phyloP scores from a whole-genome alignment of 2,113 vertebrate species.

The Emberiza fucata region DNA sequence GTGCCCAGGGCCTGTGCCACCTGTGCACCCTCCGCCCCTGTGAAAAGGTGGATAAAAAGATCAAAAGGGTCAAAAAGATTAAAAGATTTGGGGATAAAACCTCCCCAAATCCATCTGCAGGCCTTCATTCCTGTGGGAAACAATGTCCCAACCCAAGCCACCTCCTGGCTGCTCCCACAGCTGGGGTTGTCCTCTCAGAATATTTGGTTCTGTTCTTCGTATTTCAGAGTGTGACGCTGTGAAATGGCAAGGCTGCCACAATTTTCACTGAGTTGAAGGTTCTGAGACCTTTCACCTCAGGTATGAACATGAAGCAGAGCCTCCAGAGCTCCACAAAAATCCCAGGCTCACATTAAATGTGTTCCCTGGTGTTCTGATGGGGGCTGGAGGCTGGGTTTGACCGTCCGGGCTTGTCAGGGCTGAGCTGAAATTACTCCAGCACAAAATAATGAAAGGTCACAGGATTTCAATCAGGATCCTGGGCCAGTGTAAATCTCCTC shows the following conservation, averaged over 20 bases:
- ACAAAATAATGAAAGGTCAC: constrained; percentile 11
- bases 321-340: background rate
- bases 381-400: background rate
- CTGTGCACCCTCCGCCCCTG: accelerated
- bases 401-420: background rate
- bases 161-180: background rate
- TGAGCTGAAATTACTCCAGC: background rate
- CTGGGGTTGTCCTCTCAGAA: background rate
- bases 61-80: too few relatives aligned
- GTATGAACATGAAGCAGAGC: background rate
- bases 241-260: background rate
- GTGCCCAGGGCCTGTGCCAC: background rate
- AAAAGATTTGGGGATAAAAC: background rate
- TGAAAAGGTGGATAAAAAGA: background rate
- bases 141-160: accelerated
- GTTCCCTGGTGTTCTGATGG: background rate
- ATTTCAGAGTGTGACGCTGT: background rate
- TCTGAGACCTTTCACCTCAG: background rate
- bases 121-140: background rate
- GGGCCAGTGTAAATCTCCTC: background rate
- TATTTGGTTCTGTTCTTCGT: background rate
- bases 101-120: background rate
- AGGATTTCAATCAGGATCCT: constrained; percentile 8
- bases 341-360: background rate
- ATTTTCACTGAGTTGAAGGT: background rate